phyloP scores from a whole-genome alignment of 2,888 invertebrate species.

The Drosophila quasianomalipes region DNA sequence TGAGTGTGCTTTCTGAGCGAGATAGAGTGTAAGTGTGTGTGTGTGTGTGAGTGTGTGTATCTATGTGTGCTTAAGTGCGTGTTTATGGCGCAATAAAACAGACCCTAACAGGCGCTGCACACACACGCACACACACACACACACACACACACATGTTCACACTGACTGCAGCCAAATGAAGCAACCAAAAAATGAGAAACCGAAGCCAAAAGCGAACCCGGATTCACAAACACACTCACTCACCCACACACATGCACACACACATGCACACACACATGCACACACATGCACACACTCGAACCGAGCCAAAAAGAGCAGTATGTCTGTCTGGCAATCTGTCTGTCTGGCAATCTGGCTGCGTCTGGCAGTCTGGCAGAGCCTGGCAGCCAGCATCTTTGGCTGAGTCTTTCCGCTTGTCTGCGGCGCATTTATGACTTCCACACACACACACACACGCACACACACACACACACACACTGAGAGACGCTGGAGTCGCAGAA shows the following conservation, averaged over 20 bases:
- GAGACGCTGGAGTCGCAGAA: conserved; percentile 21
- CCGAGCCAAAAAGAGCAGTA: conserved; percentile 57
- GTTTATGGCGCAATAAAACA: conserved; percentile 81
- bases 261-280: conserved; percentile 4
- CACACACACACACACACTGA: conserved; percentile 9
- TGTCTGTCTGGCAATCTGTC: conserved; percentile 24
- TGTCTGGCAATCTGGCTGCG: conserved; percentile 6
- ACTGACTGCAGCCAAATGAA: conserved; percentile 67
- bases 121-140: conserved; percentile 40
- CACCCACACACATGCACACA: not conserved
- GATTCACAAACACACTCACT: conserved; percentile 6
- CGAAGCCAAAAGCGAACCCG: conserved; percentile 41
- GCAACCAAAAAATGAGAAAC: conserved; percentile 61
- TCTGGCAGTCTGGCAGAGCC: conserved; percentile 27
- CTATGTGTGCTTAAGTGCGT: conserved; percentile 75
- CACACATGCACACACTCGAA: conserved; percentile 25
- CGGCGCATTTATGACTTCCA: conserved; percentile 76
- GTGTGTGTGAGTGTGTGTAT: conserved; percentile 35
- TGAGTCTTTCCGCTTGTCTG: conserved; percentile 77
- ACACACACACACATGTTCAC: conserved; percentile 23
- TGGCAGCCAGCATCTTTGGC: conserved; percentile 74
- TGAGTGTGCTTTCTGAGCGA: conserved; percentile 11
- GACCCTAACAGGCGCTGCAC: conserved; percentile 67
- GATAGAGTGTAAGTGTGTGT: conserved; percentile 4
- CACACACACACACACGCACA: conserved; percentile 23